Conservation (phyloP, 2,888 invertebrate genomes). For the Synergus japonicus region DNA sequence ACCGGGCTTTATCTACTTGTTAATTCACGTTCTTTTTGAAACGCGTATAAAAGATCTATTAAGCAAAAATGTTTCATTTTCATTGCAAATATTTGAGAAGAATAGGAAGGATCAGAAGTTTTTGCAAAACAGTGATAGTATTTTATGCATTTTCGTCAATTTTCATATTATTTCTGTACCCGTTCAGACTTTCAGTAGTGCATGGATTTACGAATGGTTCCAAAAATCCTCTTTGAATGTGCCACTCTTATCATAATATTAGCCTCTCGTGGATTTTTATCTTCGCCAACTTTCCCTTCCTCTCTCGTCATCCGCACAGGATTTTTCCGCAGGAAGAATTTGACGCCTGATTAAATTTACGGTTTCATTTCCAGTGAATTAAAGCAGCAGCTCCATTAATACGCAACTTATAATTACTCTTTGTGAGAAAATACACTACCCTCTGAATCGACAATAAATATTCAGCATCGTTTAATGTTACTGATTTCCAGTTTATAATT, state of each 20-base stretch:
- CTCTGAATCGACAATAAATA: neutral
- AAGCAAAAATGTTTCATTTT: neutral
- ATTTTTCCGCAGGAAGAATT: conserved; percentile 13
- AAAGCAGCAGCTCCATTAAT: conserved; percentile 4
- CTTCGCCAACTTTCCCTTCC: neutral
- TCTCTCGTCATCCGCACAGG: neutral
- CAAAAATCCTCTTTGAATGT: conserved; percentile 28
- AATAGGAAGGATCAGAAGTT: neutral
- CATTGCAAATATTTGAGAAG: conserved; percentile 1
- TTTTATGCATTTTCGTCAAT: conserved; percentile 36
- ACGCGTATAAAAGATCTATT: neutral
- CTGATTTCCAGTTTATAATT: neutral
- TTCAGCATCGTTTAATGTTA: neutral
- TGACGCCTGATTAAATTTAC: conserved; percentile 22
- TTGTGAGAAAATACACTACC: neutral
- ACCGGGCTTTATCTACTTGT: neutral
- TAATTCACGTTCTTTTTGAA: neutral
- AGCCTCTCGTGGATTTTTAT: conserved; percentile 21
- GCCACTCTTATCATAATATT: conserved; percentile 34
- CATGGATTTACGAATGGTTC: conserved; percentile 23
- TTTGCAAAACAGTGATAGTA: neutral
- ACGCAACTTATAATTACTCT: conserved; percentile 26
- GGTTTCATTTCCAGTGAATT: conserved; percentile 36
- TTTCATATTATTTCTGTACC: conserved; percentile 27
- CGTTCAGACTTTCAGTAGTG: conserved; percentile 23